These are phyloP conservation scores for Sarcophaga subvicina DNA, from an alignment of 2,888 invertebrate species.

Conservation along the genomic window DNA sequence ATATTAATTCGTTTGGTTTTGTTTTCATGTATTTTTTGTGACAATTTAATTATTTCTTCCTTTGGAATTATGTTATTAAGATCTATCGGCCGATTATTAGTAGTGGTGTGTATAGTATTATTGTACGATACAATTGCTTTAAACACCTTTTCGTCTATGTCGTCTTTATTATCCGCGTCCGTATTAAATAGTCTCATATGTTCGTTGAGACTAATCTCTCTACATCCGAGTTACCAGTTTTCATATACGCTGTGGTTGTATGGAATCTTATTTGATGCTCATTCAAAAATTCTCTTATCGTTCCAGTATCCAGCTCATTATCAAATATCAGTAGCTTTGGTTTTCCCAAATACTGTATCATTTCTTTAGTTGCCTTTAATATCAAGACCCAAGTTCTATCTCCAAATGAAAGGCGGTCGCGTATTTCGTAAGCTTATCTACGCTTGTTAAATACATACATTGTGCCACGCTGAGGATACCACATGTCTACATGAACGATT, in stretches of 20 bases:
- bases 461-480: background rate
- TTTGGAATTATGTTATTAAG: background rate
- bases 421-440: conserved; percentile 1
- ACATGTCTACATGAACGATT: background rate
- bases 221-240: background rate
- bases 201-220: conserved; percentile 8
- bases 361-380: background rate
- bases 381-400: background rate
- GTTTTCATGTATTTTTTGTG: background rate
- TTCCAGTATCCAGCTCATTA: no score
- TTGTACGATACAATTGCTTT: background rate
- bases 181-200: conserved; percentile 13
- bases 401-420: background rate
- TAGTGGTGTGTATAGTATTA: background rate
- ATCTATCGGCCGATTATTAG: conserved; percentile 8
- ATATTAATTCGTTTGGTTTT: background rate
- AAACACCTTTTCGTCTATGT: conserved; percentile 2
- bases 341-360: background rate
- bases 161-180: background rate
- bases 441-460: conserved; percentile 1
- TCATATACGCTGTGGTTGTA: no score
- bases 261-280: no score
- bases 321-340: no score
- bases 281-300: no score
- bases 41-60: background rate